phyloP scores from a whole-genome alignment of 2,113 vertebrate genomes.

The human region GRCh38 chr17:18652501-18653000 shows the following conservation, averaged over 20 bases:
- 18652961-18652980: not conserved
- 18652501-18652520: constrained; percentile 74
- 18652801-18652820: not conserved
- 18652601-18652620: constrained; percentile 81
- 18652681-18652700: constrained; percentile 81
- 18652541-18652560: constrained; percentile 89
- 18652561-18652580: constrained; percentile 84
- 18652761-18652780: not conserved
- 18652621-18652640: constrained; percentile 82
- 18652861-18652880: not conserved
- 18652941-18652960: not conserved
- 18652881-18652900: not conserved
- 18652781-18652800: not conserved
- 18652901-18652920: not conserved
- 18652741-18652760: not conserved
- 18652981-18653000: not conserved
- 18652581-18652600: constrained; percentile 80
- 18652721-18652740: not conserved
- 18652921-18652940: not conserved
- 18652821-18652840: not conserved
- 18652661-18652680: constrained; percentile 85
- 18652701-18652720: constrained; percentile 58
- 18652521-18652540: constrained; percentile 76
- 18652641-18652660: constrained; percentile 81
- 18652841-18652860: not conserved